Base-by-base conservation (phyloP, 2,888 invertebrate genomes). In the Blastobasis lacticolella region DNA sequence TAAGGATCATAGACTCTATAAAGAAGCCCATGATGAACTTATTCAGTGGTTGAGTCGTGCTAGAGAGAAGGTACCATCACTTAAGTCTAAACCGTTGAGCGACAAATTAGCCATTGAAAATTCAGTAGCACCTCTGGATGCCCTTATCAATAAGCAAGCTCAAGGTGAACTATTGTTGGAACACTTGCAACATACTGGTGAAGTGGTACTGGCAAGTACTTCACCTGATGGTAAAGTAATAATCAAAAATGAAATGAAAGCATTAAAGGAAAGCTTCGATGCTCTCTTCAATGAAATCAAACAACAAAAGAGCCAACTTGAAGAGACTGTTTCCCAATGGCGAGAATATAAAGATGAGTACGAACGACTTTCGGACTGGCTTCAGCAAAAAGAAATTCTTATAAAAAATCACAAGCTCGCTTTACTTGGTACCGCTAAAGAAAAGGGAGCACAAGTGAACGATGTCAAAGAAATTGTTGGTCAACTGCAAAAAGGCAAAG, bases 271-370 rank as follows among this genome's bases (percentile, higher is more conserved):
- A 77, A 95, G 93, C 63, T 97, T 97, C 64, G 94, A 95, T 65
- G 90, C 91, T 57, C 83, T 97, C 5, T 97, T 97, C 76, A 93
- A 93, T 77, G 96, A 97, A 70, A 93, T 97, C 41, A 92, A 93
- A 68, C 91, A 94, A 64, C 95, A 96, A 73, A 95, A 96, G 70
- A 93, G 92, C 61, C 94, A 95, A 71, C 76, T 97, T 23, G 96
- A 96, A 81, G 91, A 91, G 4, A 95, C 94, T 4, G 91, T 96
- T 54, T 90, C 90, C 50, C 94, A 96, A 68, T 95, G 96, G 95
- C 91, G 95, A 51, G 94, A 96, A 56, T 97, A 95, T 81, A 97
- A 97, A 78, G 97, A 97, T 69, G 97, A 97, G 78, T 96, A 95
- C 69, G 97, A 97, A 74, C 91, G 95, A 55, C 82, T 97, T 10